These are phyloP conservation scores for Aproaerema taeniolella DNA, from an alignment of 2,888 invertebrate species.

Conservation along the genomic window DNA sequence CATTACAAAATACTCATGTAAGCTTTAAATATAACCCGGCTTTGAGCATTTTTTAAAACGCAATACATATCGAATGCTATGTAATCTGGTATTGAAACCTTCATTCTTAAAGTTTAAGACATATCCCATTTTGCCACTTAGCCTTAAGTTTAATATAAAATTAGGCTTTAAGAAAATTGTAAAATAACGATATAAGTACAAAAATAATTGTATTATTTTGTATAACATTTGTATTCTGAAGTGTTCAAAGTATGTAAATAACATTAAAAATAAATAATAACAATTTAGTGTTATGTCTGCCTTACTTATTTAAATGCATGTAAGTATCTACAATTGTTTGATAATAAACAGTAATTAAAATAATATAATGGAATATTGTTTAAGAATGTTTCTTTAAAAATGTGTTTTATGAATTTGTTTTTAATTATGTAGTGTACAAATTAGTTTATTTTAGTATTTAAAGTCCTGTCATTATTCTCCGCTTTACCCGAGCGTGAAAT, in stretches of 20 bases:
- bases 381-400: too few species aligned
- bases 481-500: too few species aligned
- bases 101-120: conserved; percentile 46
- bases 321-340: conserved; percentile 8
- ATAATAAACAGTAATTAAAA: neutral
- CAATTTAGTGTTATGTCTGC: conserved; percentile 23
- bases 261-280: conserved; percentile 15
- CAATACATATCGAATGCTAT: too few species aligned
- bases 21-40: too few species aligned
- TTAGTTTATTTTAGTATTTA: too few species aligned
- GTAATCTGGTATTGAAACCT: too few species aligned
- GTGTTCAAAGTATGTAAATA: conserved; percentile 51
- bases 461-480: too few species aligned
- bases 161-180: conserved; percentile 21
- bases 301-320: conserved; percentile 25
- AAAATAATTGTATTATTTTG: conserved; percentile 40
- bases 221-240: conserved; percentile 30
- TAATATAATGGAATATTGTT: too few species aligned
- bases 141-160: conserved; percentile 23
- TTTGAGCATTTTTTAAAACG: too few species aligned
- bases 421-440: neutral
- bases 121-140: conserved; percentile 69
- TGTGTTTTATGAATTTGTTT: neutral
- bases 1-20: too few species aligned
- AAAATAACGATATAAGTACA: conserved; percentile 41